phyloP scores from a whole-genome alignment of 2,888 invertebrate species.

The Thymelicus lineola region DNA sequence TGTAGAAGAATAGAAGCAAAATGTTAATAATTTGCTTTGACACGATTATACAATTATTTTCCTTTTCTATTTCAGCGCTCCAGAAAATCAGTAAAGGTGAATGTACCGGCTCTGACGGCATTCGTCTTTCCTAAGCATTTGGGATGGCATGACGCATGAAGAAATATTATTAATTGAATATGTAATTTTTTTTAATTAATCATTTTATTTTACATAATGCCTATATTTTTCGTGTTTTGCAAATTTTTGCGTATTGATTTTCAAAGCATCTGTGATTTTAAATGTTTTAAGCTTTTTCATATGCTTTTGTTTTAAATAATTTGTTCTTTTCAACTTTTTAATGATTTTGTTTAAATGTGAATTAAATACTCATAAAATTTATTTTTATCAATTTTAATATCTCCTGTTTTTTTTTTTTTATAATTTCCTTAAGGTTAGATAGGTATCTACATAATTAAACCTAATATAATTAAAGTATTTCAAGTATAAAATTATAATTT shows the following conservation, averaged over 20 bases:
- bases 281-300: constrained; percentile 24
- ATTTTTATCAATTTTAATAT: constrained; percentile 9
- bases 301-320: constrained; percentile 27
- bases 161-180: not conserved
- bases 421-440: not conserved
- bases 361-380: not conserved
- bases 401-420: not conserved
- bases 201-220: constrained; percentile 9
- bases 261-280: constrained; percentile 16
- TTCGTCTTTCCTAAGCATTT: constrained; percentile 81
- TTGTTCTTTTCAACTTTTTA: constrained; percentile 4
- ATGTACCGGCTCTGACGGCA: constrained; percentile 86
- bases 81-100: constrained; percentile 86
- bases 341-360: not conserved
- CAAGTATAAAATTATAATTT: constrained; percentile 39
- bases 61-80: constrained; percentile 78
- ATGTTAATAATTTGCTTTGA: not conserved
- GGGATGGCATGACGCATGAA: not conserved
- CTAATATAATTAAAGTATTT: too few species aligned
- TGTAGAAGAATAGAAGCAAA: too few species aligned
- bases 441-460: too few species aligned
- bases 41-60: constrained; percentile 33
- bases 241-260: constrained; percentile 10
- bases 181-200: not conserved
- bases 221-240: constrained; percentile 10